Conservation (phyloP, 2,113 vertebrate species). For the Trichomycterus rosablanca region DNA sequence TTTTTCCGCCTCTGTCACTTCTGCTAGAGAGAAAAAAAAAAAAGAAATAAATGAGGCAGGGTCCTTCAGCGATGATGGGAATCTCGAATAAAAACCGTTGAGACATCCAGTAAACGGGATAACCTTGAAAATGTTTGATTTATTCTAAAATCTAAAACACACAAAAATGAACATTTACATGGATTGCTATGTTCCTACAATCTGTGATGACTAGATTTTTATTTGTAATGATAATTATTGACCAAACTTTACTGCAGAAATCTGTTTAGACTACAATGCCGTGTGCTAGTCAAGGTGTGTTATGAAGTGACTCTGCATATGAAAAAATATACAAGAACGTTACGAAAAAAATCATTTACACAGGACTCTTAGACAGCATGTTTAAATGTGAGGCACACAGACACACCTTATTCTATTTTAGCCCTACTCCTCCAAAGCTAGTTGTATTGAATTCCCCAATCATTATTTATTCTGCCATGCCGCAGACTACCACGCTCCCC, state of each 20-base stretch:
- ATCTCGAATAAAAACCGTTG: slow-evolving; percentile 31
- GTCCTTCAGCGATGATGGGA: slow-evolving; percentile 28
- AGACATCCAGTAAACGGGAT: slow-evolving; percentile 3
- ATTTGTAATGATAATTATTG: background rate
- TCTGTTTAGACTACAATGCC: background rate
- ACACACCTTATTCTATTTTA: too few species aligned
- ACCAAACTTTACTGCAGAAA: background rate
- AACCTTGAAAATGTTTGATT: slow-evolving; percentile 1
- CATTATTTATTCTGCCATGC: too few species aligned
- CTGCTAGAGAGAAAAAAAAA: slow-evolving; percentile 37
- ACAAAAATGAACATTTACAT: background rate
- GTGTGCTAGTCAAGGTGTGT: background rate
- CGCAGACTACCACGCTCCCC: too few species aligned
- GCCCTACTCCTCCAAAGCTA: too few species aligned
- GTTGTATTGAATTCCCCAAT: too few species aligned
- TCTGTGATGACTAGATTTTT: background rate
- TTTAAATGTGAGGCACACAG: too few species aligned
- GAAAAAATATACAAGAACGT: too few species aligned
- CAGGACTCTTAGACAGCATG: too few species aligned
- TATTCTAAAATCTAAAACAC: background rate
- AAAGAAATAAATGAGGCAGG: slow-evolving; percentile 22
- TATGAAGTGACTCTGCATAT: background rate
- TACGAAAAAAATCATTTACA: too few species aligned
- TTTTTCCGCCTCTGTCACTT: slow-evolving; percentile 59
- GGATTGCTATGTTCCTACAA: background rate